Conservation (phyloP, 2,797 vertebrate genomes). For the Stomatorhinus walkeri region DNA sequence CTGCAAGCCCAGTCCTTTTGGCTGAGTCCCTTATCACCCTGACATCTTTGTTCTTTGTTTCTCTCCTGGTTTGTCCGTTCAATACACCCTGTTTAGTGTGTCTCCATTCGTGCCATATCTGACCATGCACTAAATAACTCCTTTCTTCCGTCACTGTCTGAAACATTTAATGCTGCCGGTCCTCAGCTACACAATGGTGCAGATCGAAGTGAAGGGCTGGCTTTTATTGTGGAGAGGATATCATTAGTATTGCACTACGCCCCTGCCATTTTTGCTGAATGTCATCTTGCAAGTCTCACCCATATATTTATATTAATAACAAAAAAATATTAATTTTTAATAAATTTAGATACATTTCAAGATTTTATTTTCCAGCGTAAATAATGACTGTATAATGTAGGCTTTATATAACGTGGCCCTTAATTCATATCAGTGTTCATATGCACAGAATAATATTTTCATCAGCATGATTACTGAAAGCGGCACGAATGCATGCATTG, state of each 20-base stretch:
- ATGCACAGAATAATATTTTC: background rate
- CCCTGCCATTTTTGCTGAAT: background rate
- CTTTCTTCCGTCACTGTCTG: background rate
- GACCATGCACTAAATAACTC: slow-evolving; percentile 10
- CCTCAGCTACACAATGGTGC: background rate
- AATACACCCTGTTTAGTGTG: background rate
- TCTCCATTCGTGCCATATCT: slow-evolving; percentile 5
- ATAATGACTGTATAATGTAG: background rate
- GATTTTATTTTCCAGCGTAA: background rate
- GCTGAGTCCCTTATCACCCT: background rate
- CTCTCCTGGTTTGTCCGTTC: background rate
- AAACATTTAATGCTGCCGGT: background rate
- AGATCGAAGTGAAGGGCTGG: background rate
- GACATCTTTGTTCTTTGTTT: slow-evolving; percentile 17
- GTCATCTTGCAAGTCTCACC: background rate
- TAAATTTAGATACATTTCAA: background rate
- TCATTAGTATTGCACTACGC: background rate
- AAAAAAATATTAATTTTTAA: background rate
- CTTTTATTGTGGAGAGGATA: background rate
- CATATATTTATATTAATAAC: background rate
- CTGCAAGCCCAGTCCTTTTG: background rate
- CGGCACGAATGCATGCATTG: background rate
- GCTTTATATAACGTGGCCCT: background rate
- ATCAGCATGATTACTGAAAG: background rate
- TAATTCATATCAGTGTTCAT: background rate